Evolutionary conservation across 2,113 vertebrate species (phyloP).

Genomic region (Malaclemys terrapin): DNA sequence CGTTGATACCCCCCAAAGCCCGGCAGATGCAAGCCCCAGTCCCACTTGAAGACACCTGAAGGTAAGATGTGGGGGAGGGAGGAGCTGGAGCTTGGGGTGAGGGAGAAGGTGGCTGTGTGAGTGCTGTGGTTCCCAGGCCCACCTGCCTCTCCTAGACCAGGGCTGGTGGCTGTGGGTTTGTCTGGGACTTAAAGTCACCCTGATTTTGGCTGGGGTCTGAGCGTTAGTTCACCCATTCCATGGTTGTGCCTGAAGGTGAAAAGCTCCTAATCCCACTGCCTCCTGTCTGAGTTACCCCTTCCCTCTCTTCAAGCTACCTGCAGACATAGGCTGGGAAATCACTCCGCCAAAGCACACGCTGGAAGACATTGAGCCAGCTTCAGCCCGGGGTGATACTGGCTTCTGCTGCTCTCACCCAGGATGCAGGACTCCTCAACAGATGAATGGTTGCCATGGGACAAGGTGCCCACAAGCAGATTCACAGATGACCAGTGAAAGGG

Average conservation of each 20-base stretch:
- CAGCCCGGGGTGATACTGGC: no score
- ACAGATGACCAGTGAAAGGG: not conserved
- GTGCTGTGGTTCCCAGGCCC: not conserved
- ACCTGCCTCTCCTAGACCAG: fast-evolving
- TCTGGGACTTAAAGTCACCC: not conserved
- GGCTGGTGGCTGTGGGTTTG: not conserved
- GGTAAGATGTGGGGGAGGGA: not conserved
- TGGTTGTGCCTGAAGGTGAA: not conserved
- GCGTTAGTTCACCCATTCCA: not conserved
- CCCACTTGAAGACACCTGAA: not conserved
- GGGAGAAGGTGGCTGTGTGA: not conserved
- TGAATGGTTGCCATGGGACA: not conserved
- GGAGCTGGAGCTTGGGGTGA: fast-evolving
- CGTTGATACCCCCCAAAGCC: no score
- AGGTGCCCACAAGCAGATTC: not conserved
- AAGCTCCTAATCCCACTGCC: slow-evolving; percentile 21
- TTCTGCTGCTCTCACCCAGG: no score
- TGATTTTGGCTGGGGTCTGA: not conserved
- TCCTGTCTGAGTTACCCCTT: not conserved
- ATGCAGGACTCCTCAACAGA: no score
- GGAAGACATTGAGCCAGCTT: no score
- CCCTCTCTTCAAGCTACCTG: no score
- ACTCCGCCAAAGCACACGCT: no score
- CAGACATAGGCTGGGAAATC: no score
- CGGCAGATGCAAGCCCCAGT: not conserved